A percentile compares a stretch with the other conserved stretches of the same genome.
Evolutionary conservation across 2,888 invertebrate species (phyloP).

Genomic region (Unio delphinus): DNA sequence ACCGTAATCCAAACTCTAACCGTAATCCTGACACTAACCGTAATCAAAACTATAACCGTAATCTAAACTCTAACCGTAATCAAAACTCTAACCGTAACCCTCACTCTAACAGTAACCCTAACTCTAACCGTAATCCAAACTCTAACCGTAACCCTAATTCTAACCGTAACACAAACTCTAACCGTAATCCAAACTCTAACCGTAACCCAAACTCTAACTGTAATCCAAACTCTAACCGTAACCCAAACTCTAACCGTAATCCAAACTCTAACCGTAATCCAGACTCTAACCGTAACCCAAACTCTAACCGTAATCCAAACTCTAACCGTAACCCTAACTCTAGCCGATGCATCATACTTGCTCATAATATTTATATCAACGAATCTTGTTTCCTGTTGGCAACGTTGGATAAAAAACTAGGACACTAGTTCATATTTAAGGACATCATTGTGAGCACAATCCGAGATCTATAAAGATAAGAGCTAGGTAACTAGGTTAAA

Average conservation of each 20-base stretch:
- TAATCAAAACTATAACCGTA: no score
- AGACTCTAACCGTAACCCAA: neutral
- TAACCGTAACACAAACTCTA: neutral
- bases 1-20: neutral
- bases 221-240: neutral
- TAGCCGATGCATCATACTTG: neutral
- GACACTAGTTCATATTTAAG: no score
- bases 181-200: neutral
- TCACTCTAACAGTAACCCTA: neutral
- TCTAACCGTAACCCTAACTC: neutral
- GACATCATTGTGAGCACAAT: no score
- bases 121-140: slow-evolving; percentile 1
- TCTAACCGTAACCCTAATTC: neutral
- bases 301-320: neutral
- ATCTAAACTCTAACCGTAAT: no score
- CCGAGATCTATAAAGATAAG: no score
- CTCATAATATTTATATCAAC: no score
- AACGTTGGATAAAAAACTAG: no score
- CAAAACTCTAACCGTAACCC: no score
- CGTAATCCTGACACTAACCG: neutral
- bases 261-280: slow-evolving; percentile 1
- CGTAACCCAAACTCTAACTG: neutral
- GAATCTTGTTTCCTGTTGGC: no score
- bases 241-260: neutral
- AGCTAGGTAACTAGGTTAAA: no score